Base-by-base conservation (phyloP, 1,140 invertebrate species). In the Drosophila repleta region DNA sequence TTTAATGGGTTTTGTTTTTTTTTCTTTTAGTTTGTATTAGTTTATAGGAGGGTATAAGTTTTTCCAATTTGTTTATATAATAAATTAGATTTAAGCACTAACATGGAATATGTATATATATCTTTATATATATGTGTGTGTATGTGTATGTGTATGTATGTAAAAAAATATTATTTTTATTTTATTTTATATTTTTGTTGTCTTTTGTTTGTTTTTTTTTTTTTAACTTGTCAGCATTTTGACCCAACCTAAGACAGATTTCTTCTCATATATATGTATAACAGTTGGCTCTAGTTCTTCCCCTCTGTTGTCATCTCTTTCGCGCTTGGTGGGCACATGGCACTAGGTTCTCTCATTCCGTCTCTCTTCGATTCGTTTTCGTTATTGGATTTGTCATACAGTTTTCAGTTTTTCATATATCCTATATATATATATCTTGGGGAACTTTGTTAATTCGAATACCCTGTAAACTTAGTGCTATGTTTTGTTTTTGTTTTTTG, bases 31-130 rank as follows among this genome's bases (percentile, higher is more conserved):
- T 70, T 69, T 21, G 45, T 69, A 76, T 58, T 58, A 26, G 63
- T 66, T 71, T 21, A 61, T 67, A 72, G 69, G 69, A 72, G 69
- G 69, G 69, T 67, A 52, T 66, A 51, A 53, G 46, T 66, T 70
- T 52, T 35, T 46, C 70, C 41, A 63, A 69, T 63, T 58, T 77
- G 41, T 46, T 55, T 53, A 61, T 49, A 65, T 81, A 87, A 82
- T 87, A 87, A 87, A 87, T 87, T 87, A 88, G 70, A 77, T 82
- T 82, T 88, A 87, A 87, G 83, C 83, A 78, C 82, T 87, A 87
- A 87, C 77, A 77, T 81, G 80, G 81, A 85, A 83, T 76, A 65
- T 61, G 46, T 66, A 45, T 21, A 53, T 65, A 71, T 51, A 26
- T 17, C 10, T 51, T 6, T 71, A 21, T 63, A 68, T 53, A 32